Base-by-base conservation (phyloP, 2,888 invertebrate genomes). In the Callosobruchus maculatus region DNA sequence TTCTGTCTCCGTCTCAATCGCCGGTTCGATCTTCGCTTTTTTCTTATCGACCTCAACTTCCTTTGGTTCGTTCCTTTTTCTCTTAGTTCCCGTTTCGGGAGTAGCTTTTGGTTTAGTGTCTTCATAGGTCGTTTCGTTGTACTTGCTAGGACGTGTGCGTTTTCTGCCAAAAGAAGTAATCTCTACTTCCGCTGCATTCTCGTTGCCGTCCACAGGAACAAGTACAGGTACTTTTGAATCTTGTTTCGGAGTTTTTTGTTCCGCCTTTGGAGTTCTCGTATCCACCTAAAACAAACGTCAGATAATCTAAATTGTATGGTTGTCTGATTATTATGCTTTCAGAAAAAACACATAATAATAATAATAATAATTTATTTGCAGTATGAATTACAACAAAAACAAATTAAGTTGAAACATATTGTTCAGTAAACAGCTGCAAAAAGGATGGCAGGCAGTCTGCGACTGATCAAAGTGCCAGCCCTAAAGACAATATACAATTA, bases 111-210 rank as follows among this genome's bases (percentile, higher is more conserved):
- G 80, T 77, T 85, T 85, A 9, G 83, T 81, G 75, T 86, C 86
- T 0, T 89, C 90, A 81, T 90, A 92, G 0, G 91, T 91, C 5
- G 90, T 89, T 84, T 92, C 92, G 78, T 92, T 91, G 81, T 89
- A 92, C 82, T 92, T 92, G 74, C 90, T 88, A 0, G 92, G 92
- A 72, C 92, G 86, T 30, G 91, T 91, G 74, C 92, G 87, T 84
- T 90, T 88, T 74, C 92, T 86, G 2, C 92, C 92, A 0, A 92
- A 92, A 0, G 92, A 92, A 0, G 92, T 92, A 0, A 91, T 88
- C 85, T 92, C 92, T 4, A 88, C 81, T 67, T 86, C 84, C 72
- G 88, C 83, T 20, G 82, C 79, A 69, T 88, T 80, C 20, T 83
- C 80, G 30, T 76, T 78, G 20, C 70, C 70, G 30, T 79, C 76